phyloP scores from a whole-genome alignment of 2,888 invertebrate genomes.

The Steinernema hermaphroditum region DNA sequence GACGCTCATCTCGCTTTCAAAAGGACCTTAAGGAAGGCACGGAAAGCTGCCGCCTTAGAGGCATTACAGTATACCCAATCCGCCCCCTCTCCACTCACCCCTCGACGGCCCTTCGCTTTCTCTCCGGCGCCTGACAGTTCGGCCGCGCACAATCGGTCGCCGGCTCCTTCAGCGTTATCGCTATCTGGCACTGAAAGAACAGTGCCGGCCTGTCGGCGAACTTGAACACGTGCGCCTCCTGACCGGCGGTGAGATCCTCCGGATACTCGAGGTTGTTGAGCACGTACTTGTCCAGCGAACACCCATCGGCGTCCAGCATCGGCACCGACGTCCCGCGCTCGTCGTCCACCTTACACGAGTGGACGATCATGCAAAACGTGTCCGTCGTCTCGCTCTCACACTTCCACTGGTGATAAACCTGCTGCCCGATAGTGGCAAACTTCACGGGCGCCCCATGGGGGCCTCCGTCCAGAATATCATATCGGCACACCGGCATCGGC shows the following conservation, averaged over 20 bases:
- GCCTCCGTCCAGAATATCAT: constrained; percentile 62
- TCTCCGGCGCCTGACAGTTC: constrained; percentile 23
- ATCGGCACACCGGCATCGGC: constrained; percentile 63
- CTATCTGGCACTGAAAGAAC: constrained; percentile 65
- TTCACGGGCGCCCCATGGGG: constrained; percentile 59
- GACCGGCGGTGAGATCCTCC: constrained; percentile 60
- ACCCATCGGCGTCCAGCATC: constrained; percentile 46
- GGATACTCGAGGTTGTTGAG: constrained; percentile 64
- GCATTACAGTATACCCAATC: no score
- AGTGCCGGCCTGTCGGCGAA: constrained; percentile 61
- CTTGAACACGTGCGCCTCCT: constrained; percentile 64
- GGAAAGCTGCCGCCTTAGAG: no score
- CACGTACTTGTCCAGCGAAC: constrained; percentile 61
- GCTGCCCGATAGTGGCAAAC: constrained; percentile 60
- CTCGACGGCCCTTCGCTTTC: not conserved
- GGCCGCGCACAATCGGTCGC: constrained; percentile 47
- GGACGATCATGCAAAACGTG: constrained; percentile 63
- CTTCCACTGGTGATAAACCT: constrained; percentile 59
- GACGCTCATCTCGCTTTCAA: no score
- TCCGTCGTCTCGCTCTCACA: constrained; percentile 60
- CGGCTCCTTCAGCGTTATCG: constrained; percentile 60
- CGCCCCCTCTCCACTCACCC: not conserved
- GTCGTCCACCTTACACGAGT: constrained; percentile 62
- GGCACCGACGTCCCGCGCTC: constrained; percentile 30
- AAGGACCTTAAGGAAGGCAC: no score